phyloP scores from a whole-genome alignment of 2,113 vertebrate genomes.

The Podarcis raffonei region DNA sequence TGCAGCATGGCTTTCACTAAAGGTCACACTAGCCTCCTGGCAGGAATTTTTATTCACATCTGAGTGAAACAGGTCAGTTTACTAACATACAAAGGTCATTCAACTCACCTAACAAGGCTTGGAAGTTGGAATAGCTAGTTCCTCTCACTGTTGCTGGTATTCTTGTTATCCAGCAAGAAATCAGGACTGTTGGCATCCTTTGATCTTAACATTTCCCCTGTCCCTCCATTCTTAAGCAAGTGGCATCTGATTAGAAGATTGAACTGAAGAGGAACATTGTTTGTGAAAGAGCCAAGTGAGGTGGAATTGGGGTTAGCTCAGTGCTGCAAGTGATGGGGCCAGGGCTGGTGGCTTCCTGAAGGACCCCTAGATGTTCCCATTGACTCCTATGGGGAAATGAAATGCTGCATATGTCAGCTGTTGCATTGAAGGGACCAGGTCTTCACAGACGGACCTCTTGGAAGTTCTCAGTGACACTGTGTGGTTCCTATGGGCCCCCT shows the following conservation, averaged over 20 bases:
- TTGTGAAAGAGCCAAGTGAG: neutral
- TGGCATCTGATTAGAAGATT: neutral
- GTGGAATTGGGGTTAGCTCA: neutral
- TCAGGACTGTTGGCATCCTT: neutral
- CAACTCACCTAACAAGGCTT: neutral
- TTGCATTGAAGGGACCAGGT: neutral
- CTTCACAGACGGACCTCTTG: neutral
- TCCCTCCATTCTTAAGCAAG: neutral
- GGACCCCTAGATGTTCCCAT: neutral
- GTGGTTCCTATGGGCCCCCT: neutral
- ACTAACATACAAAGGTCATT: neutral
- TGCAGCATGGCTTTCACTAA: neutral
- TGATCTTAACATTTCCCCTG: neutral
- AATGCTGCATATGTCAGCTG: neutral
- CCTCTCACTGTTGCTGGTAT: neutral
- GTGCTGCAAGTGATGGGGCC: neutral
- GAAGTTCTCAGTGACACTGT: neutral
- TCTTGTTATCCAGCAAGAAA: neutral
- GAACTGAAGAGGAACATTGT: neutral
- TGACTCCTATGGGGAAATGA: neutral
- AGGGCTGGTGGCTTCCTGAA: neutral
- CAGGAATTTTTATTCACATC: neutral
- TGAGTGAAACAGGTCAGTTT: neutral
- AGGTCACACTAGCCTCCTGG: neutral
- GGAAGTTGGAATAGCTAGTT: neutral